phyloP scores from a whole-genome alignment of 2,113 vertebrate species.

The Thryonomys swinderianus region DNA sequence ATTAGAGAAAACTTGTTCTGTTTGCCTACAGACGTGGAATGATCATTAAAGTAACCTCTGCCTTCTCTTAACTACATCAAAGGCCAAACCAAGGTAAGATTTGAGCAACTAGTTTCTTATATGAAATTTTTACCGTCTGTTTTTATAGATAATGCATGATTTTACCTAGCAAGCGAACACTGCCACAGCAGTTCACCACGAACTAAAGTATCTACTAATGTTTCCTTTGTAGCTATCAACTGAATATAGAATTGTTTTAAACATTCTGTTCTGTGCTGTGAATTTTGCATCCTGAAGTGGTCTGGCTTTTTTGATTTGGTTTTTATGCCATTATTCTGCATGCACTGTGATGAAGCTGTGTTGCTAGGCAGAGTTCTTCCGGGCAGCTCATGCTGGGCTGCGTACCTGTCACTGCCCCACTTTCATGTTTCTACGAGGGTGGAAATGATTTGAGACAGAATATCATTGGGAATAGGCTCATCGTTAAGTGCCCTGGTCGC shows the following conservation, averaged over 20 bases:
- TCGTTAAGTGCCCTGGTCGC: constrained; percentile 85
- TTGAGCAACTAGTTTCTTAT: background rate
- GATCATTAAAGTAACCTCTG: background rate
- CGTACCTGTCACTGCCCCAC: constrained; percentile 87
- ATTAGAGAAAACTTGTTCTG: background rate
- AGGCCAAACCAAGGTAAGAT: background rate
- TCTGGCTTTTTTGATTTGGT: background rate
- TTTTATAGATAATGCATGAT: background rate
- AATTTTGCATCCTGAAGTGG: background rate
- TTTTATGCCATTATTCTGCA: constrained; percentile 44
- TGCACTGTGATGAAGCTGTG: constrained; percentile 74
- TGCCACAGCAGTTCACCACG: constrained; percentile 40
- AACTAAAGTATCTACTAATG: background rate
- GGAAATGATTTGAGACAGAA: constrained; percentile 86
- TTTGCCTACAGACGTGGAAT: background rate
- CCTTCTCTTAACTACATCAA: background rate
- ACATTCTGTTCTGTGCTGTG: background rate
- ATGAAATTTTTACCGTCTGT: background rate
- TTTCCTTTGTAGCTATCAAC: constrained; percentile 39
- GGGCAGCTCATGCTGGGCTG: constrained; percentile 88
- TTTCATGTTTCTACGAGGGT: constrained; percentile 91
- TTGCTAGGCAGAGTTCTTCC: constrained; percentile 80
- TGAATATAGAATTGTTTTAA: background rate
- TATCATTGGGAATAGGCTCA: constrained; percentile 73
- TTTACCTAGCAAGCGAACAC: background rate